These are phyloP conservation scores for Turritopsis rubra DNA, from an alignment of 30 jellyfish, hydroid and myxozoan species.

Conservation along the genomic window DNA sequence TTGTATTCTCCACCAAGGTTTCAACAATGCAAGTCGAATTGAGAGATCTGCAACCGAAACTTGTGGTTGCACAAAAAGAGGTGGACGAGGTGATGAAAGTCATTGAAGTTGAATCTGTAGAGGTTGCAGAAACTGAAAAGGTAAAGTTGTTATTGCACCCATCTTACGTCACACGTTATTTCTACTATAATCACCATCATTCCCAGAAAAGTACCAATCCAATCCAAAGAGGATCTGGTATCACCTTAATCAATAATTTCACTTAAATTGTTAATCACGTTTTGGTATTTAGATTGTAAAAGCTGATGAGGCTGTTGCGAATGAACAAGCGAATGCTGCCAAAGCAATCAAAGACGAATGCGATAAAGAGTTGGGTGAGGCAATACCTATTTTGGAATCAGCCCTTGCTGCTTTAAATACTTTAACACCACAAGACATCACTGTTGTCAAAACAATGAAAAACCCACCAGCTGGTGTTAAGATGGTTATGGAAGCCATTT, in stretches of 20 bases:
- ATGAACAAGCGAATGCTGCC: constrained; percentile 99
- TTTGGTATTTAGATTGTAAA: constrained; percentile 67
- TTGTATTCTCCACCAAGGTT: constrained; percentile 40
- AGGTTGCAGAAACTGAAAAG: constrained; percentile 98
- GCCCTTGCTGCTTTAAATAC: constrained; percentile 94
- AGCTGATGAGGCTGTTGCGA: constrained; percentile 96
- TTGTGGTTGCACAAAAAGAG: constrained; percentile 93
- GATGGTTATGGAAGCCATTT: constrained; percentile 97
- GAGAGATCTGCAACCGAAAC: constrained; percentile 87
- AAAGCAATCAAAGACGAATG: constrained; percentile 98
- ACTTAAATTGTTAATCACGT: not conserved
- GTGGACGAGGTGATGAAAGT: constrained; percentile 93
- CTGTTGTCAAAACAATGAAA: constrained; percentile 94
- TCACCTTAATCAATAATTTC: not conserved
- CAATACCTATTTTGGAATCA: constrained; percentile 90
- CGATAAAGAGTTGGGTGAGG: constrained; percentile 94
- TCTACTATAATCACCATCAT: too few species aligned
- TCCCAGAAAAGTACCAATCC: not conserved
- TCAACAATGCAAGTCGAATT: constrained; percentile 92
- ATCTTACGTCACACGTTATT: too few species aligned
- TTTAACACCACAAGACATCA: constrained; percentile 90
- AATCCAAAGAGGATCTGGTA: not conserved
- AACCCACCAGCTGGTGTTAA: constrained; percentile 93
- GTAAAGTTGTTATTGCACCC: too few species aligned
- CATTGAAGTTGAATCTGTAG: constrained; percentile 94